These are phyloP conservation scores for Bombus turneri DNA, from an alignment of 1,140 invertebrate species.

Conservation along the genomic window DNA sequence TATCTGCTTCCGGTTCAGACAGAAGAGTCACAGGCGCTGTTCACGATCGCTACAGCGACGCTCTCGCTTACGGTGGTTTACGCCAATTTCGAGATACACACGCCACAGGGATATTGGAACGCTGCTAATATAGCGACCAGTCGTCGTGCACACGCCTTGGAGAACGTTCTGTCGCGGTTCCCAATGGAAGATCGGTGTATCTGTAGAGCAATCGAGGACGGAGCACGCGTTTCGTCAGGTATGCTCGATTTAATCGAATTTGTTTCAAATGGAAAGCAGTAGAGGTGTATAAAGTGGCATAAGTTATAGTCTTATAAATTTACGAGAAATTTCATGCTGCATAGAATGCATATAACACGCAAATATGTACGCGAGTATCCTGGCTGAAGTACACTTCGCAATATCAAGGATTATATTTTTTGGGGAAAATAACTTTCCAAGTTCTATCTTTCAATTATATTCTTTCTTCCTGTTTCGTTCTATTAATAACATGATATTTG, in stretches of 20 bases:
- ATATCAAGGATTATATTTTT: no score
- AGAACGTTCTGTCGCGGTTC: neutral
- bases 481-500: no score
- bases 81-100: conserved; percentile 19
- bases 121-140: neutral
- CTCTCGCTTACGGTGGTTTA: neutral
- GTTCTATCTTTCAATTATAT: no score
- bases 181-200: neutral
- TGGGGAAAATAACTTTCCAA: no score
- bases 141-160: neutral
- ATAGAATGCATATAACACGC: no score
- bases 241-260: neutral
- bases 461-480: no score
- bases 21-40: neutral
- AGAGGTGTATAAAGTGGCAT: neutral
- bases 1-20: neutral
- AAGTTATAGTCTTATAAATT: no score
- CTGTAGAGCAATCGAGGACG: neutral
- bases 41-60: neutral
- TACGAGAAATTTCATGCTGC: no score
- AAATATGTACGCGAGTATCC: no score
- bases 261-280: neutral
- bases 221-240: neutral
- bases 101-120: neutral
- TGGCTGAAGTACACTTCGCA: no score